A percentile compares a stretch with the other conserved stretches of the same genome.
Evolutionary conservation across 2,113 vertebrate genomes (phyloP).

Genomic region (Axis porcinus): DNA sequence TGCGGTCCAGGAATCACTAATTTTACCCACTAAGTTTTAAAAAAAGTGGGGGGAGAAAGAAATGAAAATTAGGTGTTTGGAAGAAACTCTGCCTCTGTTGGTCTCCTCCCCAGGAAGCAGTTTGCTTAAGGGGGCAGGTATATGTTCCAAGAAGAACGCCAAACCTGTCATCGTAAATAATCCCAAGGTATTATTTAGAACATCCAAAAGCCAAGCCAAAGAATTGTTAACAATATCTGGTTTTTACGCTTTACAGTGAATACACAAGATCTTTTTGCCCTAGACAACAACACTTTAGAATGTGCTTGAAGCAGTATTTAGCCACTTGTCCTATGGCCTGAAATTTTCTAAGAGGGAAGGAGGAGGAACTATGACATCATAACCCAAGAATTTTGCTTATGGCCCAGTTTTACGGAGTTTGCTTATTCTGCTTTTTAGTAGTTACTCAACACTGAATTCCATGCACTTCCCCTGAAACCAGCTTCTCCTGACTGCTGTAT

Average conservation of each 20-base stretch:
- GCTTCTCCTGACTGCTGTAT: neutral
- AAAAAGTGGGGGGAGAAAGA: neutral
- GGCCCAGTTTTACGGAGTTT: neutral
- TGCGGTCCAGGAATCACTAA: conserved; percentile 41
- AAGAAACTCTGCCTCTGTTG: neutral
- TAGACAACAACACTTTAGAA: neutral
- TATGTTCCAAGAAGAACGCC: neutral
- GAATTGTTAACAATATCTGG: neutral
- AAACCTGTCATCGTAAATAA: conserved; percentile 45
- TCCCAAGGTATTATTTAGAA: conserved; percentile 20
- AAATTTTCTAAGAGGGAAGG: neutral
- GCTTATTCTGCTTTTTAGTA: neutral
- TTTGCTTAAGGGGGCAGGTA: neutral
- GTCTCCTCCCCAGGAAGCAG: conserved; percentile 23
- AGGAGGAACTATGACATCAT: neutral
- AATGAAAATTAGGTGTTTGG: conserved; percentile 51
- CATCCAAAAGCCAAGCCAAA: neutral
- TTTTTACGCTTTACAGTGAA: neutral
- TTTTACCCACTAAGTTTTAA: conserved; percentile 14
- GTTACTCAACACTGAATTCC: neutral
- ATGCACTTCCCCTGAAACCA: neutral
- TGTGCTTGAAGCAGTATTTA: neutral
- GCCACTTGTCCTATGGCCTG: neutral
- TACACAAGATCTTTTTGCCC: neutral
- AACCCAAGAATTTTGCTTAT: neutral